Conservation (phyloP, 2,797 vertebrate genomes). For the Macrochelys suwanniensis region DNA sequence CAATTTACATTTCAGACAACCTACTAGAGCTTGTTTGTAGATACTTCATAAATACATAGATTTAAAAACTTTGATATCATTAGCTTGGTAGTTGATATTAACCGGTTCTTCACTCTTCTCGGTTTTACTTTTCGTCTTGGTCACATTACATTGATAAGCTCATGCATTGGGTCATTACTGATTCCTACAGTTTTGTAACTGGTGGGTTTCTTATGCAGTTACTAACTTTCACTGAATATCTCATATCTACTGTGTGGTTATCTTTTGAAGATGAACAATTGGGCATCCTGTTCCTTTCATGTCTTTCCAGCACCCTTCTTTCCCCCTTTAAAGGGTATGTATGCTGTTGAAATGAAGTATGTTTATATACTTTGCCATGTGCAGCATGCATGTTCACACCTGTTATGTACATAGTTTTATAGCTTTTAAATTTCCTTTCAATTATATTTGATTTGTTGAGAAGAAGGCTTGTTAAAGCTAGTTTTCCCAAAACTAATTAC, state of each 20-base stretch:
- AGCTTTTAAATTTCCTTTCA: constrained; percentile 73
- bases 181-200: background rate
- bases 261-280: constrained; percentile 12
- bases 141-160: constrained; percentile 33
- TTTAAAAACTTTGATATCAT: background rate
- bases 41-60: constrained; percentile 35
- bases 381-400: constrained; percentile 32
- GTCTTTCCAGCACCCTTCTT: constrained; percentile 29
- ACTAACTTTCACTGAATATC: background rate
- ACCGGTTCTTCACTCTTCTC: background rate
- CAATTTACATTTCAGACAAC: constrained; percentile 1
- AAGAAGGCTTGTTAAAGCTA: constrained; percentile 65
- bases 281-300: background rate
- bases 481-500: constrained; percentile 77
- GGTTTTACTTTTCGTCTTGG: constrained; percentile 13
- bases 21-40: constrained; percentile 36
- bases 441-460: constrained; percentile 75
- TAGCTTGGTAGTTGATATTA: constrained; percentile 20
- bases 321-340: background rate
- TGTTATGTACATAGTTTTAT: constrained; percentile 61
- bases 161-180: constrained; percentile 1
- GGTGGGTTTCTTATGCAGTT: background rate
- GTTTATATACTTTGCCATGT: background rate
- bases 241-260: background rate
- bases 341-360: constrained; percentile 3